Evolutionary conservation across 2,888 invertebrate genomes (phyloP).

Genomic region (Parnassius glacialis): DNA sequence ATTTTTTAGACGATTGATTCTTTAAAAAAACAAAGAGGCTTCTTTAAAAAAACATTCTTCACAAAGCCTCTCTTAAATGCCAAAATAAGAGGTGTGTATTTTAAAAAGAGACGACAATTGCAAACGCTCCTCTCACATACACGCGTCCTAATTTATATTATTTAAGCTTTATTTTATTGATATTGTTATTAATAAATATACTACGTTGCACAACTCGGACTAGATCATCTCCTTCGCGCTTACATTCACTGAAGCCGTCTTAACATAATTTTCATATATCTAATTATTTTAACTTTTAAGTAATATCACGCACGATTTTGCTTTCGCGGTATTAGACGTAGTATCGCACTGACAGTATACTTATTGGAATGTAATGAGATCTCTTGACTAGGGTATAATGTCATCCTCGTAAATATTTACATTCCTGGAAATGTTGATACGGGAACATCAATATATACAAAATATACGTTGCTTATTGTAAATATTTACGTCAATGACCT

Average conservation of each 20-base stretch:
- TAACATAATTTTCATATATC: slow-evolving; percentile 47
- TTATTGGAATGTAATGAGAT: slow-evolving; percentile 44
- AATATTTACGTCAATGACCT: not conserved
- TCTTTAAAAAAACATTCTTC: too few species aligned
- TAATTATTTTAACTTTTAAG: slow-evolving; percentile 52
- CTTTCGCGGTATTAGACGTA: slow-evolving; percentile 35
- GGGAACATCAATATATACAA: not conserved
- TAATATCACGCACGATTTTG: slow-evolving; percentile 69
- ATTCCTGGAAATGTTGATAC: not conserved
- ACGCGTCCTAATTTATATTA: slow-evolving; percentile 12
- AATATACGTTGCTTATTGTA: too few species aligned
- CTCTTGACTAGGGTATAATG: slow-evolving; percentile 39
- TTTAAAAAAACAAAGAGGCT: too few species aligned
- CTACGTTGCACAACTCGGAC: slow-evolving; percentile 58
- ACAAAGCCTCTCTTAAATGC: too few species aligned
- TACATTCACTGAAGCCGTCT: slow-evolving; percentile 50
- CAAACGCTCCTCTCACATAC: not conserved
- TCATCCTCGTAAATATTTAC: not conserved
- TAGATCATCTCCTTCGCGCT: slow-evolving; percentile 42
- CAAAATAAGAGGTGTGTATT: slow-evolving; percentile 5
- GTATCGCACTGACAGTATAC: slow-evolving; percentile 25
- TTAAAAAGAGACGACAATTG: not conserved
- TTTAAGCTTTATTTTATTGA: slow-evolving; percentile 24
- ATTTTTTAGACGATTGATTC: too few species aligned
- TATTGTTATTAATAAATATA: slow-evolving; percentile 30